phyloP scores from a whole-genome alignment of 2,797 vertebrate genomes.

The Erpetoichthys calabaricus region DNA sequence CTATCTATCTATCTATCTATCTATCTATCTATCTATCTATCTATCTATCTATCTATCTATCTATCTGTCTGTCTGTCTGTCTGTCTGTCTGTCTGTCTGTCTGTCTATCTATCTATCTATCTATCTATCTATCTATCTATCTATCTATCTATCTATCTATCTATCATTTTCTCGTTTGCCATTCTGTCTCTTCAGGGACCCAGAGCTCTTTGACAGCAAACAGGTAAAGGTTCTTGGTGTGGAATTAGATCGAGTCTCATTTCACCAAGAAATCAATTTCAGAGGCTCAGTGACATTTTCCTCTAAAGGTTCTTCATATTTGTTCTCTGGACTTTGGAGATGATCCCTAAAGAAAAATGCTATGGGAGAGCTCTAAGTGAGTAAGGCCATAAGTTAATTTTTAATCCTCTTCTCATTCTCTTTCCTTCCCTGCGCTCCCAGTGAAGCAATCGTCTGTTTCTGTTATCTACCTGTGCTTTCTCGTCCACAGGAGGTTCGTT shows the following conservation, averaged over 20 bases:
- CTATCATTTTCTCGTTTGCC: too few relatives aligned
- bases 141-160: too few relatives aligned
- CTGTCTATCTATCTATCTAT: too few relatives aligned
- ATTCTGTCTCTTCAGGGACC: too few relatives aligned
- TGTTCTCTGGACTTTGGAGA: conserved; percentile 41
- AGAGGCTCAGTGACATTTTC: conserved; percentile 28
- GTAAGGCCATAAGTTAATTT: conserved; percentile 42
- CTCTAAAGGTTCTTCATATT: conserved; percentile 36
- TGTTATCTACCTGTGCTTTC: conserved; percentile 76
- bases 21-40: too few relatives aligned
- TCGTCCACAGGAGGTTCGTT: conserved; percentile 66
- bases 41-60: too few relatives aligned
- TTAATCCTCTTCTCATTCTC: conserved; percentile 37
- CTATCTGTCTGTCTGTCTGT: too few relatives aligned
- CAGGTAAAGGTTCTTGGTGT: conserved; percentile 14
- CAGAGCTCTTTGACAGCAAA: conserved; percentile 4
- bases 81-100: too few relatives aligned
- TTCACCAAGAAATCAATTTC: conserved; percentile 30
- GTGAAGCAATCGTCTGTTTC: conserved; percentile 95
- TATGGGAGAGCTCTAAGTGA: conserved; percentile 29
- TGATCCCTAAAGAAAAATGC: conserved; percentile 33
- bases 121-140: too few relatives aligned
- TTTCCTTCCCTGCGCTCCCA: conserved; percentile 24
- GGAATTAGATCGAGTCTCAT: conserved; percentile 14
- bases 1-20: too few relatives aligned